phyloP scores from a whole-genome alignment of 2,888 invertebrate genomes.

The Sesia bembeciformis region DNA sequence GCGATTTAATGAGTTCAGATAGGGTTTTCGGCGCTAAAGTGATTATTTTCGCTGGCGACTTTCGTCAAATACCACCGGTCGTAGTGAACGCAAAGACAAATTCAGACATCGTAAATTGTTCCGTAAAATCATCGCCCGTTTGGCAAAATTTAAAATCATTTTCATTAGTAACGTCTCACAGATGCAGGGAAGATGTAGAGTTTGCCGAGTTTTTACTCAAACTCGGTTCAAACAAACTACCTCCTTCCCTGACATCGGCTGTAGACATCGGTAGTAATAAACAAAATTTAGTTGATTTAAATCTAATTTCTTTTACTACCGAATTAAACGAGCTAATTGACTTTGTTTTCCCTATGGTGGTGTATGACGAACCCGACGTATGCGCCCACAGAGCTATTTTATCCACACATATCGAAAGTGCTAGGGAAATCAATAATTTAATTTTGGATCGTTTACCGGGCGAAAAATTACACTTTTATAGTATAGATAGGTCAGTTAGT shows the following conservation, averaged over 20 bases:
- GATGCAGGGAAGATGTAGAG: background rate
- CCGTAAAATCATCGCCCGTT: constrained; percentile 2
- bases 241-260: background rate
- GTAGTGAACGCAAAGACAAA: constrained; percentile 1
- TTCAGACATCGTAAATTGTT: constrained; percentile 4
- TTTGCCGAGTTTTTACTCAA: background rate
- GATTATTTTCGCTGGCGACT: constrained; percentile 9
- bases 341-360: background rate
- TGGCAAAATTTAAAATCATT: constrained; percentile 4
- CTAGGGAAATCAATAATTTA: background rate
- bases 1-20: constrained; percentile 3
- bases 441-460: background rate
- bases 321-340: background rate
- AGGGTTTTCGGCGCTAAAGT: constrained; percentile 9
- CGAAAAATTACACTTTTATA: background rate
- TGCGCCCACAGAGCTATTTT: background rate
- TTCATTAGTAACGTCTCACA: constrained; percentile 5
- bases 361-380: background rate
- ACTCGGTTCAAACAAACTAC: background rate
- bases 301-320: background rate
- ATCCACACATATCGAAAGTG: background rate
- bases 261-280: background rate
- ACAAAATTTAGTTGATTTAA: background rate
- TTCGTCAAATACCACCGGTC: constrained; percentile 10
- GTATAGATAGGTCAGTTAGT: background rate